Conservation (phyloP, 2,888 invertebrate genomes). For the Gryllus longicercus region DNA sequence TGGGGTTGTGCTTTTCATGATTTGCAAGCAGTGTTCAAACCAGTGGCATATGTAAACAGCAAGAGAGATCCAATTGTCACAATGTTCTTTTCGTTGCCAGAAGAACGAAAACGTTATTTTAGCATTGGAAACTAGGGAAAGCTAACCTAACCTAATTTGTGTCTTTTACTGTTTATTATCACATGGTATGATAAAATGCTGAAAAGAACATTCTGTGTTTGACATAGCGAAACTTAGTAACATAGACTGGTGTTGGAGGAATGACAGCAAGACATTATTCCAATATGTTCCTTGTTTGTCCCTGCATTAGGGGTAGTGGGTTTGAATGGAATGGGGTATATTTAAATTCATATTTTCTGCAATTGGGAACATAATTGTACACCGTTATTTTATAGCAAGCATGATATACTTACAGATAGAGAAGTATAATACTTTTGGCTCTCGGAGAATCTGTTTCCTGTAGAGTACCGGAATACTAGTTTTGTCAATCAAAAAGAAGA, state of each 20-base stretch:
- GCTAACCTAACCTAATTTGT: background rate
- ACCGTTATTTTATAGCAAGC: background rate
- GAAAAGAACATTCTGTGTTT: slow-evolving; percentile 9
- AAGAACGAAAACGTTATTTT: background rate
- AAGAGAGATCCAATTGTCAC: background rate
- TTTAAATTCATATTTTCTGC: background rate
- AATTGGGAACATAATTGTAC: background rate
- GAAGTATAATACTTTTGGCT: background rate
- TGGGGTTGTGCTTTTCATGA: background rate
- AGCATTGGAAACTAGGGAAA: background rate
- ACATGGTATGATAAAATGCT: background rate
- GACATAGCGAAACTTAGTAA: background rate
- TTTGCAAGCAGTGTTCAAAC: background rate
- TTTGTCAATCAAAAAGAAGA: too few species aligned
- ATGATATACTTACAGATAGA: background rate
- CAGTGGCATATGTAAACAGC: background rate
- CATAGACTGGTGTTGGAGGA: background rate
- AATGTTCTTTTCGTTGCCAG: background rate
- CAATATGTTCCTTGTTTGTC: background rate
- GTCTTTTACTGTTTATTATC: too few species aligned
- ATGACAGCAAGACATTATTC: background rate
- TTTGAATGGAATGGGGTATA: background rate
- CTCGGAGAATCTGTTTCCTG: too few species aligned
- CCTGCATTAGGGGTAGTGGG: slow-evolving; percentile 17
- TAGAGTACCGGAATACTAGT: too few species aligned